Evolutionary conservation across 2,113 vertebrate genomes (phyloP).

Genomic region (Leucopsar rothschildi): DNA sequence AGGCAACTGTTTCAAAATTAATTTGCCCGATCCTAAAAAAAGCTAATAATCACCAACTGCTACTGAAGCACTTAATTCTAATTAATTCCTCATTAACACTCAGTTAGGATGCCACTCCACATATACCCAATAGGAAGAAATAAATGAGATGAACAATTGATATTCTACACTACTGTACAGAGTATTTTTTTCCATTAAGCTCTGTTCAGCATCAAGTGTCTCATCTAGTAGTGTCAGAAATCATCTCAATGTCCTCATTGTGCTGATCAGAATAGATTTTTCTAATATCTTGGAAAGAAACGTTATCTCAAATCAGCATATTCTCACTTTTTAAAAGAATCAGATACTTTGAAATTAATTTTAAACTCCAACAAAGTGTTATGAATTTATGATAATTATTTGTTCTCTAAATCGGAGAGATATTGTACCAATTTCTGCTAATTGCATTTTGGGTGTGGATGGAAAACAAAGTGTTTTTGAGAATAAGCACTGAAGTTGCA

Average conservation of each 20-base stretch:
- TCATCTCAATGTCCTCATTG: background rate
- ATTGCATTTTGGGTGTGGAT: background rate
- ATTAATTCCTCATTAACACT: slow-evolving; percentile 57
- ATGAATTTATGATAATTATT: background rate
- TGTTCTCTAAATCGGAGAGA: background rate
- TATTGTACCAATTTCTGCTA: background rate
- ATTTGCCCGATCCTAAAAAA: slow-evolving; percentile 22
- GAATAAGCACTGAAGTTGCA: background rate
- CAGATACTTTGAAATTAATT: background rate
- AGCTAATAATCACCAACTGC: slow-evolving; percentile 28
- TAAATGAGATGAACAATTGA: slow-evolving; percentile 30
- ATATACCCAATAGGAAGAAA: slow-evolving; percentile 46
- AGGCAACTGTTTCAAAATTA: slow-evolving; percentile 16
- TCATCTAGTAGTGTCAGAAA: background rate
- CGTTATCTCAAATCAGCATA: background rate
- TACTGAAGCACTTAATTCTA: slow-evolving; percentile 45
- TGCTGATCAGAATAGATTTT: background rate
- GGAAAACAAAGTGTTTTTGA: background rate
- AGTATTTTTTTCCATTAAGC: background rate
- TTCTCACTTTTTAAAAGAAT: background rate
- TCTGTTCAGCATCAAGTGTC: background rate
- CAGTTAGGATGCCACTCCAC: slow-evolving; percentile 26
- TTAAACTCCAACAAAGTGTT: background rate
- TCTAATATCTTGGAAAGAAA: background rate
- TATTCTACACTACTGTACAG: background rate